Percentiles rank a stretch among this genome's conserved stretches.
Conservation (phyloP, 2,888 invertebrate genomes). For the Alcis repandata region DNA sequence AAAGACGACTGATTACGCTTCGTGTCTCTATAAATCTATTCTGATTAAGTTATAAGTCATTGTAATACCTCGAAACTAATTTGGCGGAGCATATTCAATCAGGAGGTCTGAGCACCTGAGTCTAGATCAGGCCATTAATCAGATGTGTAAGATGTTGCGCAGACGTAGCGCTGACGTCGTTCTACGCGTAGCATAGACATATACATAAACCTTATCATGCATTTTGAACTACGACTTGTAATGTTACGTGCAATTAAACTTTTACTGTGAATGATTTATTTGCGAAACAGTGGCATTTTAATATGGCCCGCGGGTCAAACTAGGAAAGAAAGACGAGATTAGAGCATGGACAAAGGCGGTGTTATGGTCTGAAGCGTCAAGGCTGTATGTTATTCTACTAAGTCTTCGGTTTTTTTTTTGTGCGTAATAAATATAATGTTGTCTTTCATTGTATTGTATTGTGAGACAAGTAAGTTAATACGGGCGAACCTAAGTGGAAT, state of each 20-base stretch:
- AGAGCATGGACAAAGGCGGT: no score
- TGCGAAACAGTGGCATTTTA: no score
- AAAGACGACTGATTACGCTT: neutral
- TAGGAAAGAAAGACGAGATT: no score
- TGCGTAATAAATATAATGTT: no score
- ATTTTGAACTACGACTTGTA: neutral
- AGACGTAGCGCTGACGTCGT: slow-evolving; percentile 8
- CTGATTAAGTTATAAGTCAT: slow-evolving; percentile 17
- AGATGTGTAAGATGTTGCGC: slow-evolving; percentile 1
- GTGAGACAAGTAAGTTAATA: no score
- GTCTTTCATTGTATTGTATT: no score
- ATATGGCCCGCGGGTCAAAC: no score
- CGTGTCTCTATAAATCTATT: slow-evolving; percentile 13
- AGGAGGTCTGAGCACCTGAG: slow-evolving; percentile 27
- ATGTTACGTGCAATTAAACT: neutral
- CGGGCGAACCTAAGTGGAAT: no score
- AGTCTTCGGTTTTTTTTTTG: no score
- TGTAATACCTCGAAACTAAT: slow-evolving; percentile 19
- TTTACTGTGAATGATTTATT: neutral
- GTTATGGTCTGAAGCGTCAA: no score
- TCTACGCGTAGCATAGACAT: neutral
- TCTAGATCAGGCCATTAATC: slow-evolving; percentile 30
- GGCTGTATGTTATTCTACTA: no score
- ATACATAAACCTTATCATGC: neutral
- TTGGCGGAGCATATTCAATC: slow-evolving; percentile 20